Base-by-base conservation (phyloP, 2,888 invertebrate genomes). In the Ceratothoa steindachneri region DNA sequence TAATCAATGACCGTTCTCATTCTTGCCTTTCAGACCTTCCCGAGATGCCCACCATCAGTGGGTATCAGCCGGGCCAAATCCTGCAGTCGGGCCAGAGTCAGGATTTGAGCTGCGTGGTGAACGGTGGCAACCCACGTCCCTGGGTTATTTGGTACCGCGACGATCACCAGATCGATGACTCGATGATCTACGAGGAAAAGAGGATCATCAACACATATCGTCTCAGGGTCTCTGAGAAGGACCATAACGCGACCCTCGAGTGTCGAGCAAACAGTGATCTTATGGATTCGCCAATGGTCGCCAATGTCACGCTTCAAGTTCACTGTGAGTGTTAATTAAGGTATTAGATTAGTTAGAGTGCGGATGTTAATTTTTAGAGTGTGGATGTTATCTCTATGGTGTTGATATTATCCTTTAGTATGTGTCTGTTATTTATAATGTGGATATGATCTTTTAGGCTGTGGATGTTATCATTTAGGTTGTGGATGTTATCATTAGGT, bases 81-180 rank as follows among this genome's bases (percentile, higher is more conserved):
- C 30, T 74, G 3, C 69, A 31, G n/a, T 30, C 70, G 12, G 74
- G 74, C 0, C 53, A 74, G 41, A 70, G 51, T 51, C 74, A 53
- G 27, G 67, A 67, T 27, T 52, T 74, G 27, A 67, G 52, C 24
- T 74, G 74, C 29, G 66, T 66, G 67, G 74, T 74, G 22, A 30
- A 65, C 5, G 73, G 73, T 12, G 73, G 73, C 29, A 73, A 73
- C 53, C 73, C 73, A 2, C 51, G 69, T n/a, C 73, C 75, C 12
- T 72, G 72, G 69, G 73, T 73, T 24, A 69, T 69, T 60, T 73
- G 73, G 73, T 73, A 69, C 53, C 64, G 69, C 1, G 65, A 69
- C 27, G 69, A 69, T 19, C 41, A 69, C 1, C 73, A 64, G 52
- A 30, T 69, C 15, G 67, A 65, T 60, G 60, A 60, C 9, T 60